Base-by-base conservation (phyloP, 1,140 invertebrate genomes). In the Drosophila insularis region DNA sequence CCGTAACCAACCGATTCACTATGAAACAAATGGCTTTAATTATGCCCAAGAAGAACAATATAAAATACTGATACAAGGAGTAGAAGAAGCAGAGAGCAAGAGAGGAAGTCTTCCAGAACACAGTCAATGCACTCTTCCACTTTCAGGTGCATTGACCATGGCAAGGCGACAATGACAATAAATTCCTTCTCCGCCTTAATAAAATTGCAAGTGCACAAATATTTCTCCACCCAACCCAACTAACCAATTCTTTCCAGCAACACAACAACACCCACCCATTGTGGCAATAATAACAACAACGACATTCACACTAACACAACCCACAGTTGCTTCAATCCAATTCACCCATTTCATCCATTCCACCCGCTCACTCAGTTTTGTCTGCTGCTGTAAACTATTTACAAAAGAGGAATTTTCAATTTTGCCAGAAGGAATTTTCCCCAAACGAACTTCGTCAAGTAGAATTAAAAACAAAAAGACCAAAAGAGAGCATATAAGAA, bases 11-110 rank as follows among this genome's bases (percentile, higher is more conserved):
- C 70, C 55, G 59, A 72, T 79, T 74, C 63, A 53, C 39, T 37
- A n/a, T 61, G 71, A 77, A 86, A 82, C 78, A 87, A 87, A 86
- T 86, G 82, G 84, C 66, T 87, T 87, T 86, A 86, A 86, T 86
- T 86, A 86, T 87, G 79, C 82, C 75, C 56, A 68, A 66, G 68
- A 54, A 71, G 75, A 59, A 43, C 80, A 74, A 67, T 65, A 75
- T 69, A 74, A 11, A 11, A 35, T 10, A 58, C 2, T 31, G 40
- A 53, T 10, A 40, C 31, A 14, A 17, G 5, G 17, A 17, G 43
- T 7, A 3, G 8, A 6, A 21, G 7, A 10, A 19, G 43, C n/a
- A 46, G 43, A 46, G 10, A 11, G 7, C 7, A 17, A 17, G 43
- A 7, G 10, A 21, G 43, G 7, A 19, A 8, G 6, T 14, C 40